phyloP scores from a whole-genome alignment of 2,888 invertebrate genomes.

The Pinctada fucata region DNA sequence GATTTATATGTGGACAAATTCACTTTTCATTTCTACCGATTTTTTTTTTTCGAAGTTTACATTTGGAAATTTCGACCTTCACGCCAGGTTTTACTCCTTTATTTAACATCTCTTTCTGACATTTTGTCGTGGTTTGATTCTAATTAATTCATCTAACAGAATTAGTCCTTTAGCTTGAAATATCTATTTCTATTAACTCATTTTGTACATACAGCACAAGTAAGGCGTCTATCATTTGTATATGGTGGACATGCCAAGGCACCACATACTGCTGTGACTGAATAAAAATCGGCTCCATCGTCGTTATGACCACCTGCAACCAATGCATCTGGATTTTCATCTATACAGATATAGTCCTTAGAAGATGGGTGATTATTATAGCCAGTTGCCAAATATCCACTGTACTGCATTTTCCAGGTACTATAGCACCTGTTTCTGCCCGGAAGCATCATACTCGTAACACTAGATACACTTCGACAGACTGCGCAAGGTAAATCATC shows the following conservation, averaged over 20 bases:
- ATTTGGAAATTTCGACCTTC: no score
- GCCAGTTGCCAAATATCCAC: conserved; percentile 39
- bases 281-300: conserved; percentile 35
- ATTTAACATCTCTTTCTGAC: no score
- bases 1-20: no score
- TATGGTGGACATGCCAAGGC: conserved; percentile 33
- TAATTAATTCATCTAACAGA: no score
- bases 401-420: conserved; percentile 35
- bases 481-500: conserved; percentile 20
- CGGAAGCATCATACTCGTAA: conserved; percentile 34
- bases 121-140: no score
- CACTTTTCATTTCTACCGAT: no score
- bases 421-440: conserved; percentile 31
- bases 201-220: conserved; percentile 33
- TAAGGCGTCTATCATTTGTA: background rate
- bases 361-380: conserved; percentile 1
- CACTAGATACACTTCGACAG: background rate
- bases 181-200: background rate
- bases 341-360: conserved; percentile 37
- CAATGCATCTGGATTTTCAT: conserved; percentile 28
- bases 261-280: conserved; percentile 24
- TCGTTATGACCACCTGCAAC: background rate
- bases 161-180: no score
- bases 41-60: no score
- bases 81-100: no score